Conservation (phyloP, 2,113 vertebrate genomes). For the Eleginops maclovinus region DNA sequence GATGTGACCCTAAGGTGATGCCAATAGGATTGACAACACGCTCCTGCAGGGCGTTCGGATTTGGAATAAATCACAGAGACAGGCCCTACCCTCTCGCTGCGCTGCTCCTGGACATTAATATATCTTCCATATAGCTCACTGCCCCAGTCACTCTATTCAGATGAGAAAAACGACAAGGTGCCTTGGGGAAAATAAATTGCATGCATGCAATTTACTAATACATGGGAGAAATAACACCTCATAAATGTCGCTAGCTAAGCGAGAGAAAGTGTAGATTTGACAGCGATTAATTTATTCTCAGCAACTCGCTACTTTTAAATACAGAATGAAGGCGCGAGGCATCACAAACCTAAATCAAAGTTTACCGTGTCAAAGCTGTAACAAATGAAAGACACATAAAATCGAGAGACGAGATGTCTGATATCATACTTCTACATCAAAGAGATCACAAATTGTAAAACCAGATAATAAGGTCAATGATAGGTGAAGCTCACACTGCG, state of each 20-base stretch:
- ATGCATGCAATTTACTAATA: slow-evolving; percentile 76
- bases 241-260: slow-evolving; percentile 66
- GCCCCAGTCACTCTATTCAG: slow-evolving; percentile 60
- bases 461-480: slow-evolving; percentile 17
- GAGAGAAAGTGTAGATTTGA: slow-evolving; percentile 49
- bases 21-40: slow-evolving; percentile 76
- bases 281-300: slow-evolving; percentile 69
- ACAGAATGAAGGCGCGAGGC: slow-evolving; percentile 34
- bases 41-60: slow-evolving; percentile 68
- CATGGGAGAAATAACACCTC: slow-evolving; percentile 68
- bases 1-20: slow-evolving; percentile 79
- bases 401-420: neutral
- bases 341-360: slow-evolving; percentile 20
- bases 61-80: slow-evolving; percentile 82
- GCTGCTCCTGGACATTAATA: slow-evolving; percentile 80
- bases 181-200: slow-evolving; percentile 75
- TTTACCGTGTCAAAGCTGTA: neutral
- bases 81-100: slow-evolving; percentile 66
- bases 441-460: neutral
- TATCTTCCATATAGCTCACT: slow-evolving; percentile 73
- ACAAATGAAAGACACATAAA: neutral
- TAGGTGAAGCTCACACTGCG: slow-evolving; percentile 1
- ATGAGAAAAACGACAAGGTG: slow-evolving; percentile 76
- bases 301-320: slow-evolving; percentile 39
- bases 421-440: neutral